Evolutionary conservation across 2,113 vertebrate genomes (phyloP), one percentile per base, ranked within the genome.

Genomic region (Morone chrysops): DNA sequence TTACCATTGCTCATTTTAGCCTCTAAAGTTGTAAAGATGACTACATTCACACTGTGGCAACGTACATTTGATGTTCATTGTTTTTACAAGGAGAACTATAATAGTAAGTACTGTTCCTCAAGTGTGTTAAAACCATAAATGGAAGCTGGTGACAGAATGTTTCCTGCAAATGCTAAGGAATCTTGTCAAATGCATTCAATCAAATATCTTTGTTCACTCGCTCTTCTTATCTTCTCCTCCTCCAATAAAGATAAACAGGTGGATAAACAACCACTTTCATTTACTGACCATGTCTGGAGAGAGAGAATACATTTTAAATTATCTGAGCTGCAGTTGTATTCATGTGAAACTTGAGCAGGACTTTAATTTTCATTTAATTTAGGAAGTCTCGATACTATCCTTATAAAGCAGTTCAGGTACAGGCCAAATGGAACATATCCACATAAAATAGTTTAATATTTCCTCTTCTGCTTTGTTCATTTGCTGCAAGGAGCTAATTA

Each of bases 1-100:
- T 67, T 17, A 38, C n/a, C 60, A 68, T 20, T 8, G 51, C 73
- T 73, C 65, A 69, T 69, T 56, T 75, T 9, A 56, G 59, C 51
- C 65, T 48, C 31, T 74, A 3, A 70, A 66, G 40, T 54, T 75
- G 38, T 41, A n/a, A 43, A 68, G 56, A 61, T 8, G 4, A 43
- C 25, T 67, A 53, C 43, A 13, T 45, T 71, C 22, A 59, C n/a
- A 61, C 22, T 73, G 67, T 25, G 53, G 68, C 69, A 38, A 25
- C 17, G 36, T 31, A 10, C 7, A 51, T 67, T 31, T 66, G 17
- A 25, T 11, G 38, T 63, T 69, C 25, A 51, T n/a, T 69, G 40
- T 70, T 75, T 56, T 62, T n/a, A 50, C 40, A 62, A 47, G 51
- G 43, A 43, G 18, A 50, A 18, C 75, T 54, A 2, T 18, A 80